A percentile compares a stretch with the other conserved stretches of the same genome.
Evolutionary conservation across 2,113 vertebrate genomes (phyloP).

Genomic region (Climacteris rufus): DNA sequence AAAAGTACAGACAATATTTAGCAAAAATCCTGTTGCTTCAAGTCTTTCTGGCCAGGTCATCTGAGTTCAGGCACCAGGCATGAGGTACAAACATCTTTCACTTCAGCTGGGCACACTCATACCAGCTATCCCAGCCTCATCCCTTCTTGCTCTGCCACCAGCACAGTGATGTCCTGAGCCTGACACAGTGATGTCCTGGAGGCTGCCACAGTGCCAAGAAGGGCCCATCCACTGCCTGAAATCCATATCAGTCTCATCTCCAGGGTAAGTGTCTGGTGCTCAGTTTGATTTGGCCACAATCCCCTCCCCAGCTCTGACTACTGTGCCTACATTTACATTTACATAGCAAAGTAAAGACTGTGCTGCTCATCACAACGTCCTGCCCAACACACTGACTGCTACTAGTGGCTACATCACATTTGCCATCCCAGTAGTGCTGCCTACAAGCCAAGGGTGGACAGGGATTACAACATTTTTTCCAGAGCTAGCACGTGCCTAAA

Average conservation of each 20-base stretch:
- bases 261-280: not conserved
- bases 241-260: not conserved
- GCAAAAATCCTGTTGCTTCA: not conserved
- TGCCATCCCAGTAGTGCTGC: not conserved
- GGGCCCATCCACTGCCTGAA: not conserved
- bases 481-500: not conserved
- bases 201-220: not conserved
- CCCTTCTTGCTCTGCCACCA: not conserved
- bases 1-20: not conserved
- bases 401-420: not conserved
- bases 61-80: not conserved
- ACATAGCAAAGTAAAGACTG: not conserved
- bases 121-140: not conserved
- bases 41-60: not conserved
- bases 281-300: not conserved
- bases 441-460: not conserved
- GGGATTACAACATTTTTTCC: not conserved
- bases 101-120: not conserved
- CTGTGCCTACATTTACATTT: not conserved
- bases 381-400: not conserved
- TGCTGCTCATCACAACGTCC: not conserved
- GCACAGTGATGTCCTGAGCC: not conserved
- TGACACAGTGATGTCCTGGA: not conserved
- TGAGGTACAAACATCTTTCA: not conserved
- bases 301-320: not conserved